Percentiles rank a stretch among this genome's conserved stretches.
phyloP scores from a whole-genome alignment of 2,797 vertebrate genomes.

The Helarctos malayanus region DNA sequence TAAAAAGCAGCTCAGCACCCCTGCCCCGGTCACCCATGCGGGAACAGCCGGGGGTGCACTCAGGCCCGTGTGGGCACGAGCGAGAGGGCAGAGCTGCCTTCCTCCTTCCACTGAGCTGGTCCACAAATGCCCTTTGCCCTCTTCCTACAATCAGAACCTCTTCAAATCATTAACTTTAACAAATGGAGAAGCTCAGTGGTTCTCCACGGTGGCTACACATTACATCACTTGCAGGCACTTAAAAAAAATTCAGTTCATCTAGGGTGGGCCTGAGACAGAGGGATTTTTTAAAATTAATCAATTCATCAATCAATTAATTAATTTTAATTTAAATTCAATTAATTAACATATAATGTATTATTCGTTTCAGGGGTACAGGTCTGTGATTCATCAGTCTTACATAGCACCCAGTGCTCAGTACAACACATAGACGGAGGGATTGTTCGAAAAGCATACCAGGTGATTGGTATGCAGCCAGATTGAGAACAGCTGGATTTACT shows the following conservation, averaged over 20 bases:
- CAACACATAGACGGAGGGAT: background rate
- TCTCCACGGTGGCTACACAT: background rate
- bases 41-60: fast-evolving
- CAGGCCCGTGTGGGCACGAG: fast-evolving
- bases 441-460: background rate
- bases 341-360: too few relatives aligned
- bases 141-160: background rate
- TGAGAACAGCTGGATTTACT: background rate
- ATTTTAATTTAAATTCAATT: too few relatives aligned
- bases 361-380: background rate
- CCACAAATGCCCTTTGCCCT: background rate
- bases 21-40: fast-evolving
- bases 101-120: background rate
- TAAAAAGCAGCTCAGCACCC: background rate
- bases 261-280: background rate
- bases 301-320: too few relatives aligned
- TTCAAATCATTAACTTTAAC: background rate
- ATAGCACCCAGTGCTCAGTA: background rate
- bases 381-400: background rate
- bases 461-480: background rate
- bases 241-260: background rate
- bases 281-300: background rate
- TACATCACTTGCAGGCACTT: background rate
- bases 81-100: background rate
- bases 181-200: background rate